Evolutionary conservation across 2,797 vertebrate species (phyloP).

Genomic region (Remorina albescens): DNA sequence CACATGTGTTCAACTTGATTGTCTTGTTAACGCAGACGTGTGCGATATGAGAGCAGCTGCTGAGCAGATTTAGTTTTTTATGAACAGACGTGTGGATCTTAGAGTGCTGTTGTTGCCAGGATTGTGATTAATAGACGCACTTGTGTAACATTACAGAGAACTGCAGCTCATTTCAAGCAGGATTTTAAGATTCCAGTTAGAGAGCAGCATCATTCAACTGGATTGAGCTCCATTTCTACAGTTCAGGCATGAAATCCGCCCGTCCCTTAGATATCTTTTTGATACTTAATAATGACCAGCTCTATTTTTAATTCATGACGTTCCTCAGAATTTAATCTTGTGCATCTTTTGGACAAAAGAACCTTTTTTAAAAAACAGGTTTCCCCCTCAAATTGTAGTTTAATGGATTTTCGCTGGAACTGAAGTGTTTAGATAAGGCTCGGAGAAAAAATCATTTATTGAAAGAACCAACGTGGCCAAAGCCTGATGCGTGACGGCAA

Average conservation of each 20-base stretch:
- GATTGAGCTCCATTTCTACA: not conserved
- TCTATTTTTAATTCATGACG: not conserved
- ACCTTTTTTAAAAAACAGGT: not conserved
- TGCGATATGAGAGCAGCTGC: slow-evolving; percentile 34
- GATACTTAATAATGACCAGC: not conserved
- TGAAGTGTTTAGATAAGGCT: no score
- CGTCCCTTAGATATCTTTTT: not conserved
- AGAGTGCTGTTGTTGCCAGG: not conserved
- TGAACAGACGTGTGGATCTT: slow-evolving; percentile 18
- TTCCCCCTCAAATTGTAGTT: not conserved
- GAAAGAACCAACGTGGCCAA: not conserved
- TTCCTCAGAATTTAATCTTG: not conserved
- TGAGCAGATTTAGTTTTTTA: not conserved
- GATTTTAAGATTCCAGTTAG: no score
- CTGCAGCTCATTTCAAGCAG: not conserved
- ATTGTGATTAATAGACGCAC: not conserved
- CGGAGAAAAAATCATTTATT: not conserved
- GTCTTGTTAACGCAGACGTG: accelerated
- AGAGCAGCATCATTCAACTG: not conserved
- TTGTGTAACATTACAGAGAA: not conserved
- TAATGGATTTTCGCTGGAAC: not conserved
- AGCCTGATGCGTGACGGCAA: not conserved
- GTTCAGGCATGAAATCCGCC: not conserved
- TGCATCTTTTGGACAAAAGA: not conserved
- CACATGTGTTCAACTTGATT: not conserved